A percentile compares a stretch with the other conserved stretches of the same genome.
Evolutionary conservation across 2,113 vertebrate genomes (phyloP).

Genomic region (Falco punctatus): DNA sequence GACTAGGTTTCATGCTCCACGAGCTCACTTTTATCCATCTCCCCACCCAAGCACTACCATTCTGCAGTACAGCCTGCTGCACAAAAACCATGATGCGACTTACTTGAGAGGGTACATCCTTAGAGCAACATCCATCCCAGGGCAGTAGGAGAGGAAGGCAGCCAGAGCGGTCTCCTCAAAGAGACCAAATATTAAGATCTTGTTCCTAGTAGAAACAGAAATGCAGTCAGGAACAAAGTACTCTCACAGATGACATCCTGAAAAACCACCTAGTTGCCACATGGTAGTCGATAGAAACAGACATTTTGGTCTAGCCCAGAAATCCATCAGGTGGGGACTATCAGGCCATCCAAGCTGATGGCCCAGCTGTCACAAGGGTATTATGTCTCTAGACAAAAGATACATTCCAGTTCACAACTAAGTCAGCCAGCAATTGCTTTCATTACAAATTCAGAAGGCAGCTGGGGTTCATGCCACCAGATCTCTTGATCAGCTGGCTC

Average conservation of each 20-base stretch:
- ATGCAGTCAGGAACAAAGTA: background rate
- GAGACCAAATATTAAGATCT: conserved; percentile 86
- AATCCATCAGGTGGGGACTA: background rate
- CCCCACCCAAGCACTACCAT: background rate
- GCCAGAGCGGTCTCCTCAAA: conserved; percentile 86
- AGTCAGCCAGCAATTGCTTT: background rate
- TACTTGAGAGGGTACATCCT: conserved; percentile 87
- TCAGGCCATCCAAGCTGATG: background rate
- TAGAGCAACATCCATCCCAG: conserved; percentile 85
- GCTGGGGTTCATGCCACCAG: background rate
- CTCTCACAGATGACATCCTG: background rate
- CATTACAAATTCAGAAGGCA: background rate
- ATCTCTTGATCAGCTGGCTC: background rate
- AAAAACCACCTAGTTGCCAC: background rate
- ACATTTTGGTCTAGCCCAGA: background rate
- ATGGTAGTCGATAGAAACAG: background rate
- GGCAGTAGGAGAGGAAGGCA: conserved; percentile 85
- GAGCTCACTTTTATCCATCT: background rate
- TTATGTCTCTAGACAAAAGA: background rate
- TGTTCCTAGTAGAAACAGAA: conserved; percentile 73
- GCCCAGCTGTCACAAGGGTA: background rate
- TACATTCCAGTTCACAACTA: background rate
- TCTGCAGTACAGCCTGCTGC: background rate
- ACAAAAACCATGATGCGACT: conserved; percentile 18
- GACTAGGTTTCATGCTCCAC: background rate